Base-by-base conservation (phyloP, 1,140 invertebrate species). In the Trichonephila clavipes region DNA sequence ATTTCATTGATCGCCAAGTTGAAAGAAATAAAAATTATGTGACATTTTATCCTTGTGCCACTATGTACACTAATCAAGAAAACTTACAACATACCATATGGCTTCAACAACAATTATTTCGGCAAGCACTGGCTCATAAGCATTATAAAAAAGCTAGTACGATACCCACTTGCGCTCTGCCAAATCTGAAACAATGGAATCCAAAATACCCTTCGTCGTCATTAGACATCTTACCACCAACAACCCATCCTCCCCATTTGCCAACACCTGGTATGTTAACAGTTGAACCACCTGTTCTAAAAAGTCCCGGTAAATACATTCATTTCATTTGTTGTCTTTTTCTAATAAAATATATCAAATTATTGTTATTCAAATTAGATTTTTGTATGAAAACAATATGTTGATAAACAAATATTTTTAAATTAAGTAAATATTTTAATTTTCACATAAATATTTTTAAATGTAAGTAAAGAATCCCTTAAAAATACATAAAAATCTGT, bases 61-160 rank as follows among this genome's bases (percentile, higher is more conserved):
- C 97, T 0, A 97, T 97, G 97, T 97, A 97, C 95, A 98, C 97
- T 10, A 97, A 97, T 94, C 96, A 97, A 44, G 97, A 97, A 5
- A 97, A 97, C 95, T 95, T 98, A 21, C 96, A 97, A 94, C 97
- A 97, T 95, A 97, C 97, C 14, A 97, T 97, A 95, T 96, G 97
- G 94, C 95, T 97, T 6, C 97, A 98, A 94, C 97, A 98, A 94
- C 97, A 97, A 95, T 95, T 97, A 18, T 97, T 97, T 94, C 96
- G 97, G 66, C 96, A 97, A 95, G 96, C 97, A 6, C 77, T 95
- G 88, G 87, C 93, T 16, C 82, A 96, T 83, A 96, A 96, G 90
- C 96, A 96, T 94, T 92, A 88, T 24, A 94, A 94, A 51, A 94
- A 94, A 58, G 77, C 81, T 44, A 94, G 66, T 64, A 94, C 85